phyloP scores from a whole-genome alignment of 2,113 vertebrate species.

The Desmodus rotundus region DNA sequence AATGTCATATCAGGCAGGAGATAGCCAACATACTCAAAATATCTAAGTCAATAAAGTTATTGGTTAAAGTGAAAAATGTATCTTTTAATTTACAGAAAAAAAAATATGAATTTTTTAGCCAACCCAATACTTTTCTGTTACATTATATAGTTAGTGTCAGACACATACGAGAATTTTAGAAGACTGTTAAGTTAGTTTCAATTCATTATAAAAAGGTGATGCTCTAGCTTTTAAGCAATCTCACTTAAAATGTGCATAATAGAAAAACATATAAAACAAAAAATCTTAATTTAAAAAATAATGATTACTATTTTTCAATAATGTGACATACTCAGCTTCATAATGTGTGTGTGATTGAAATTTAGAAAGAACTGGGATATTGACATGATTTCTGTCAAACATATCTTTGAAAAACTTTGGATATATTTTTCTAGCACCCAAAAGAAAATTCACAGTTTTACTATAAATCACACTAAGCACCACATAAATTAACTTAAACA shows the following conservation, averaged over 20 bases:
- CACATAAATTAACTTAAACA: conserved; percentile 14
- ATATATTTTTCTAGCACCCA: not conserved
- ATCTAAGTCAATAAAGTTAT: too few species aligned
- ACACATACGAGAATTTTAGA: not conserved
- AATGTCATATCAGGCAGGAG: too few species aligned
- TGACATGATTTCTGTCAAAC: not conserved
- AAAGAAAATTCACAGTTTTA: not conserved
- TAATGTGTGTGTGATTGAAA: not conserved
- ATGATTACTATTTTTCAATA: not conserved
- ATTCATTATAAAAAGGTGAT: not conserved
- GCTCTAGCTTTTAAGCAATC: not conserved
- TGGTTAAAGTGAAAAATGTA: too few species aligned
- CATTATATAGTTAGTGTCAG: not conserved
- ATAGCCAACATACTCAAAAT: too few species aligned
- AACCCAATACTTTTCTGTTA: not conserved
- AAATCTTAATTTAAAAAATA: not conserved
- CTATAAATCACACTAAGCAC: not conserved
- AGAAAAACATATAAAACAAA: not conserved
- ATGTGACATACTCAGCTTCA: not conserved
- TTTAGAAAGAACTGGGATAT: not conserved
- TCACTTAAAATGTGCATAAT: not conserved
- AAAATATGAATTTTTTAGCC: too few species aligned
- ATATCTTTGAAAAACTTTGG: not conserved
- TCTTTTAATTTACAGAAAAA: too few species aligned
- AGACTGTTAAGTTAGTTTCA: not conserved